phyloP scores from a whole-genome alignment of 2,888 invertebrate species.

The Stenolophus ochropezus region DNA sequence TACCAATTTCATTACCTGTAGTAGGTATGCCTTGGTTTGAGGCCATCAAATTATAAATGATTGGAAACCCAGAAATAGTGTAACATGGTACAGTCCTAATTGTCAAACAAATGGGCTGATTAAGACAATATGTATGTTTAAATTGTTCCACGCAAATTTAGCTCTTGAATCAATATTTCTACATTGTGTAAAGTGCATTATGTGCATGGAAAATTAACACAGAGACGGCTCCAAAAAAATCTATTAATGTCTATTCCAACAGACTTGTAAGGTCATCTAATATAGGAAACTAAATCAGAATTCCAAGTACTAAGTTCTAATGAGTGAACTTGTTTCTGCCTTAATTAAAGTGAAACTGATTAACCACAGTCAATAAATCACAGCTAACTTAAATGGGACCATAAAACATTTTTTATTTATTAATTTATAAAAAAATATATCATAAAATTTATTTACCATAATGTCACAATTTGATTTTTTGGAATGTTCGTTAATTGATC shows the following conservation, averaged over 20 bases:
- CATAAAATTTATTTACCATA: too few relatives aligned
- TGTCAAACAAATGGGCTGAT: conserved; percentile 56
- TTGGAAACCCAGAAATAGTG: conserved; percentile 64
- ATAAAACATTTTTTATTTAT: too few relatives aligned
- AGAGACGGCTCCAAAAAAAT: too few relatives aligned
- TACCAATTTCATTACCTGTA: not conserved
- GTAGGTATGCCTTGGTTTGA: conserved; percentile 52
- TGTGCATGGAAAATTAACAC: not conserved
- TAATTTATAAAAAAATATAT: too few relatives aligned
- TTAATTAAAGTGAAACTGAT: not conserved
- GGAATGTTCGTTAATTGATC: too few relatives aligned
- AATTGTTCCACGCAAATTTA: conserved; percentile 46
- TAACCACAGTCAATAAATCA: not conserved
- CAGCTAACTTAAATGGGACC: not conserved
- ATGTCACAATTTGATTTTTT: too few relatives aligned
- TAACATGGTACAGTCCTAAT: conserved; percentile 62
- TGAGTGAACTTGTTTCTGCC: not conserved
- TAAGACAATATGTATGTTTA: conserved; percentile 55
- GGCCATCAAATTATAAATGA: conserved; percentile 65
- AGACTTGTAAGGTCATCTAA: too few relatives aligned
- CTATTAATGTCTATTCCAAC: too few relatives aligned
- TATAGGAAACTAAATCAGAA: not conserved
- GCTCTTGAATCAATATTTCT: conserved; percentile 42
- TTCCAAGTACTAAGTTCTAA: conserved; percentile 36
- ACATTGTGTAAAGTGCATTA: not conserved